Evolutionary conservation across 92 coral and sea anemone genomes (phyloP).

Genomic region (Desmophyllum pertusum): DNA sequence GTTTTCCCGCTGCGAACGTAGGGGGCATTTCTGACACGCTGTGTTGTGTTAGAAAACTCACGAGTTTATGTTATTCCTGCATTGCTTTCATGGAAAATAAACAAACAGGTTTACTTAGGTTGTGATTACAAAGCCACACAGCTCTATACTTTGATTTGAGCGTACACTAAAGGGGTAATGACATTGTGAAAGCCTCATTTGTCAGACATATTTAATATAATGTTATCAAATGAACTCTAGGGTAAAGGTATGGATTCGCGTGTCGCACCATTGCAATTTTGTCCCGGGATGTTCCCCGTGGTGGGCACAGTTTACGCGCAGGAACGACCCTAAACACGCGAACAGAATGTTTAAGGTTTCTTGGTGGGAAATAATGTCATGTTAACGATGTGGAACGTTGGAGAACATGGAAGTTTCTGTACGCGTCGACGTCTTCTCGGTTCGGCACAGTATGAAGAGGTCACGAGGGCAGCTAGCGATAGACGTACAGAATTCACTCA

Average conservation of each 20-base stretch:
- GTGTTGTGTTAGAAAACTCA: conserved; percentile 35
- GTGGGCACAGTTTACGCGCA: not conserved
- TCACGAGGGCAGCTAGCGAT: conserved; percentile 21
- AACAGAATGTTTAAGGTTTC: not conserved
- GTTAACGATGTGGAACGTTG: not conserved
- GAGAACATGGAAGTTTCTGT: not conserved
- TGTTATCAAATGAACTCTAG: not conserved
- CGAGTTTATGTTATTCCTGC: conserved; percentile 43
- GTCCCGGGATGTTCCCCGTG: not conserved
- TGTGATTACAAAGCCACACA: conserved; percentile 8
- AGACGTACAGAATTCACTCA: conserved; percentile 13
- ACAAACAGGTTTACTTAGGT: not conserved
- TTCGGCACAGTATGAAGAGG: conserved; percentile 14
- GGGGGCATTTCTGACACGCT: conserved; percentile 27
- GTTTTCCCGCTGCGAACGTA: conserved; percentile 26
- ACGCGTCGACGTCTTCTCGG: conserved; percentile 5
- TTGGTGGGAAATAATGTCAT: not conserved
- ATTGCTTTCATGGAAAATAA: conserved; percentile 36
- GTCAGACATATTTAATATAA: conserved; percentile 12
- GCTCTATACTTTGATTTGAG: not conserved
- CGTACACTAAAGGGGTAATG: conserved; percentile 3
- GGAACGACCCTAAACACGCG: not conserved
- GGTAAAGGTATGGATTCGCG: conserved; percentile 1
- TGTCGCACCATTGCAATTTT: conserved; percentile 6
- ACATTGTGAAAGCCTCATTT: conserved; percentile 25